A percentile compares a stretch with the other conserved stretches of the same genome.
Conservation (phyloP, 2,113 vertebrate genomes). For the Eublepharis macularius region DNA sequence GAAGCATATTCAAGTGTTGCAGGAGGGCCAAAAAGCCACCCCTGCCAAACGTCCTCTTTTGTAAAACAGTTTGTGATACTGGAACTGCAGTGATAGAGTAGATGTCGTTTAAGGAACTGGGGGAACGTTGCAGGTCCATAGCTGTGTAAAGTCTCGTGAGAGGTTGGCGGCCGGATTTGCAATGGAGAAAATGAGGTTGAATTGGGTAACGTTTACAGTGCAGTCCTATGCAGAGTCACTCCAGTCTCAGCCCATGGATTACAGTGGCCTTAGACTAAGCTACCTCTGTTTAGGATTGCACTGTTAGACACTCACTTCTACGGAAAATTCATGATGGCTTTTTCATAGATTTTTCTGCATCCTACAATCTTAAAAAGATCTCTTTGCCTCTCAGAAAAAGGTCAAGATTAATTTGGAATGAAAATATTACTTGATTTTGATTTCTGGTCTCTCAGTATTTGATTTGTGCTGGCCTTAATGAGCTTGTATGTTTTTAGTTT, state of each 20-base stretch:
- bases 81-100: neutral
- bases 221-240: no score
- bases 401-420: no score
- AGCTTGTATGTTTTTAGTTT: fast-evolving
- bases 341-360: no score
- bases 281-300: no score
- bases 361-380: no score
- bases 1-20: neutral
- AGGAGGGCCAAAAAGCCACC: neutral
- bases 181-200: neutral
- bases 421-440: neutral
- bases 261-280: no score
- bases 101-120: neutral
- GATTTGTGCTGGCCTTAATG: neutral
- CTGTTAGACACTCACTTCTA: no score
- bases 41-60: no score
- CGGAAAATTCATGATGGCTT: no score
- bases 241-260: no score
- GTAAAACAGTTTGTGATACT: no score
- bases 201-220: neutral
- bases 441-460: neutral
- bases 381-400: no score
- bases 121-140: neutral
- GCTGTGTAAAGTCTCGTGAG: neutral
- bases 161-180: neutral